Base-by-base conservation (phyloP, 1,140 invertebrate species). In the Trinorchestia longiramus region DNA sequence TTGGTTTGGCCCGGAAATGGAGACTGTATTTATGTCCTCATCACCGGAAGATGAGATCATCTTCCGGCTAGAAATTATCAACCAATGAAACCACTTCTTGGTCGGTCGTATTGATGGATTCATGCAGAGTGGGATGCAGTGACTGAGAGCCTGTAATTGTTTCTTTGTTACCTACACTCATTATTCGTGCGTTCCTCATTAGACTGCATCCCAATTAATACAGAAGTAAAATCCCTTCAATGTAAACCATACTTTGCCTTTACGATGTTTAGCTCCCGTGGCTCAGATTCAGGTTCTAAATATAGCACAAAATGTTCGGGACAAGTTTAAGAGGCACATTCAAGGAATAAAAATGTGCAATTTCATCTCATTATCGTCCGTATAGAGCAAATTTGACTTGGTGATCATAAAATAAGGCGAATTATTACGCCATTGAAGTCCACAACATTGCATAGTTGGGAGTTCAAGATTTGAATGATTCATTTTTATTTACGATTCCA, bases 41-140 rank as follows among this genome's bases (percentile, higher is more conserved):
- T 91, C 41, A 91, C 88, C 88, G 88, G 88, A 91, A 91, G 88
- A 42, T 91, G 88, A 91, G 6, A 11, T 91, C 88, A 91, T 91
- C 88, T 91, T 91, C 88, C 88, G 19, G 88, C 11, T 36, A 77
- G 62, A 77, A 77, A 77, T 19, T n/a, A 28, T 77, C 62, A 77
- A 77, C 62, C 1, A 11, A 36, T 36, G 15, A 77, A 77, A 77
- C 28, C 28, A 28, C 62, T 77, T 77, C 62, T 77, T 77, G 62
- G 62, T 77, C 36, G 62, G 62, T 77, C 47, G 15, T 28, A 77
- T 77, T 77, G 62, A 77, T 77, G 36, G 62, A 28, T 77, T 77
- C 28, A 77, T 77, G 62, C 28, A 3, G 62, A 36, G 62, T 77
- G 62, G 62, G 1, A 3, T 77, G 62, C 62, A 11, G 8, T 28